Base-by-base conservation (phyloP, 2,113 vertebrate genomes). In the Mola mola region DNA sequence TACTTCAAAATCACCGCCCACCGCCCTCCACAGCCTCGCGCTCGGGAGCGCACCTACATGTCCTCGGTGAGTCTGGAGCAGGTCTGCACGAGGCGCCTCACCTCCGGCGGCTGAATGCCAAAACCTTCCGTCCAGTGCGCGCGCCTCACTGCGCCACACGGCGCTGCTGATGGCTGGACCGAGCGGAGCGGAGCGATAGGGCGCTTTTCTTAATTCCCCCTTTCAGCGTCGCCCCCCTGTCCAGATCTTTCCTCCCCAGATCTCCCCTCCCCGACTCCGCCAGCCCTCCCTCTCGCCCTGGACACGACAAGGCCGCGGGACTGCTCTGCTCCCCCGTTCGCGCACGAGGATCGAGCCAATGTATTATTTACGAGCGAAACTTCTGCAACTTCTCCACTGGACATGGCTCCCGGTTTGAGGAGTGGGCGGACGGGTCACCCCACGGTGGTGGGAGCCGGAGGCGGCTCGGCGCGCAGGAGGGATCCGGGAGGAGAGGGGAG, bases 331-430 rank as follows among this genome's bases (percentile, higher is more conserved):
- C 50, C 51, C 59, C 74, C 67, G 65, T 69, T 65, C 72, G 55
- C 63, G 36, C 83, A 55, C 78, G 29, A 60, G 73, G 75, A 78
- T 78, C 65, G 87, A 88, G 82, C 90, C 84, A 51, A 93, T 93
- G 92, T 78, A 87, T 91, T 87, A 89, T 91, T 86, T 77, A 88
- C 84, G 84, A 82, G 66, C 78, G 53, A 86, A 80, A 88, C 81
- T 87, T 88, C 83, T 78, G 73, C 85, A 74, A 85, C 86, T 84
- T 79, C 62, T 90, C 78, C 86, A 64, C 74, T 82, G 90, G 88
- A 90, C 80, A 93, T 92, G 92, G 84, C 90, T 91, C 83, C 86
- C 76, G 76, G 86, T 85, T 16, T 90, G 86, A 91, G 85, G 79
- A 86, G 83, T 53, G 78, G 67, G 57, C 71, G 80, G 63, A 64